Evolutionary conservation across 2,113 vertebrate genomes (phyloP).

Genomic region (Scalopus aquaticus): DNA sequence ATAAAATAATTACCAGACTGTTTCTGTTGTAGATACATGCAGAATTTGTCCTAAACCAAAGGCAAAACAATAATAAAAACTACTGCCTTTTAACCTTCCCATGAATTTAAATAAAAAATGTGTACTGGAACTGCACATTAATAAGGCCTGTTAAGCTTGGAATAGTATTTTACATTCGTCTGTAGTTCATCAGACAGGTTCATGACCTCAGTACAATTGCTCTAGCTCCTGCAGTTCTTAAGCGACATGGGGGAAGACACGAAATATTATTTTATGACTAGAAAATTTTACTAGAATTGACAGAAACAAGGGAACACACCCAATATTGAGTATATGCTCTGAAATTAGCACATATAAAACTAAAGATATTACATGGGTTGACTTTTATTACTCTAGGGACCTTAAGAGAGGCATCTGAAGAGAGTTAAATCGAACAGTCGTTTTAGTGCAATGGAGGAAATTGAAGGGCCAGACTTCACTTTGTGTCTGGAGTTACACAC

Average conservation of each 20-base stretch:
- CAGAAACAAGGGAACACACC: slow-evolving; percentile 79
- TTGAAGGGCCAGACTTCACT: not conserved
- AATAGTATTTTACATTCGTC: slow-evolving; percentile 86
- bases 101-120: slow-evolving; percentile 86
- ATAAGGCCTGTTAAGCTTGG: slow-evolving; percentile 84
- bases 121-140: slow-evolving; percentile 82
- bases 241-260: slow-evolving; percentile 77
- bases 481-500: not conserved
- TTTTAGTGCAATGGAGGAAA: not conserved
- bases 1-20: slow-evolving; percentile 81
- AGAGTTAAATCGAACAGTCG: not conserved
- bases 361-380: slow-evolving; percentile 66
- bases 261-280: slow-evolving; percentile 87
- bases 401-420: slow-evolving; percentile 44
- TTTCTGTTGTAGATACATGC: slow-evolving; percentile 71
- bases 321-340: slow-evolving; percentile 69
- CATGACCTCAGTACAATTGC: slow-evolving; percentile 82
- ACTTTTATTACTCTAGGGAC: slow-evolving; percentile 30
- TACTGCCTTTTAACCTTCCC: slow-evolving; percentile 83
- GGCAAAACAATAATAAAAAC: slow-evolving; percentile 86
- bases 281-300: slow-evolving; percentile 86
- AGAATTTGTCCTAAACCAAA: slow-evolving; percentile 84
- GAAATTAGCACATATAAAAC: slow-evolving; percentile 80
- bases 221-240: slow-evolving; percentile 83
- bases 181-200: slow-evolving; percentile 87